A percentile compares a stretch with the other conserved stretches of the same genome.
These are phyloP conservation scores for Vanessa tameamea DNA, from an alignment of 1,140 invertebrate genomes.

Conservation along the genomic window DNA sequence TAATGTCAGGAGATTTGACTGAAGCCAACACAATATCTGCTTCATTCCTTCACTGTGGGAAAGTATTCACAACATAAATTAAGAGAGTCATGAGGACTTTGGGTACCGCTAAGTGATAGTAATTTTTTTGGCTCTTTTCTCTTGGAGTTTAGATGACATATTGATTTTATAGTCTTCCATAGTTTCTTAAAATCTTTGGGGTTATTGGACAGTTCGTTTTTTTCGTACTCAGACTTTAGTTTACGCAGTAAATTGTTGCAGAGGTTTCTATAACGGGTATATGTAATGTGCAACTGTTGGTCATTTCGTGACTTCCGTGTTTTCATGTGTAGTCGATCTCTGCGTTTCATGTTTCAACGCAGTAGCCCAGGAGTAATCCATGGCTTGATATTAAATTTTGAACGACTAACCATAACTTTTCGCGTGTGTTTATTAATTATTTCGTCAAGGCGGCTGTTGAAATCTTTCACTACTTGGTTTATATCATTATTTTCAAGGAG, in stretches of 20 bases:
- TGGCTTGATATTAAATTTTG: background rate
- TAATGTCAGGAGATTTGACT: no score
- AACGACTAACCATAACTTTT: background rate
- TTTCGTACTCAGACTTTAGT: background rate
- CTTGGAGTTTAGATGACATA: background rate
- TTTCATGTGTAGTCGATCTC: background rate
- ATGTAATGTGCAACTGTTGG: background rate
- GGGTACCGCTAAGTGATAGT: no score
- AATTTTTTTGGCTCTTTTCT: no score
- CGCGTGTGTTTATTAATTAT: background rate
- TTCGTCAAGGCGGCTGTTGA: background rate
- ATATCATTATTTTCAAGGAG: background rate
- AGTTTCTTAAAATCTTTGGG: background rate
- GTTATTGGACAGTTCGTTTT: background rate
- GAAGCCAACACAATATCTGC: no score
- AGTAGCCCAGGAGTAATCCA: background rate
- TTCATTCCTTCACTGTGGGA: no score
- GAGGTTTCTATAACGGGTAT: background rate
- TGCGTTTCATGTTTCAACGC: no score
- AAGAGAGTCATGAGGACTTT: no score
- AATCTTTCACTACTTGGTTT: background rate
- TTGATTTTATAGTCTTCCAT: background rate
- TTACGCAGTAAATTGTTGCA: background rate
- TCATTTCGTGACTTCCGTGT: background rate
- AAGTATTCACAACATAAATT: no score